These are phyloP conservation scores for Drosophila demipolita DNA, from an alignment of 2,888 invertebrate species.

Conservation along the genomic window DNA sequence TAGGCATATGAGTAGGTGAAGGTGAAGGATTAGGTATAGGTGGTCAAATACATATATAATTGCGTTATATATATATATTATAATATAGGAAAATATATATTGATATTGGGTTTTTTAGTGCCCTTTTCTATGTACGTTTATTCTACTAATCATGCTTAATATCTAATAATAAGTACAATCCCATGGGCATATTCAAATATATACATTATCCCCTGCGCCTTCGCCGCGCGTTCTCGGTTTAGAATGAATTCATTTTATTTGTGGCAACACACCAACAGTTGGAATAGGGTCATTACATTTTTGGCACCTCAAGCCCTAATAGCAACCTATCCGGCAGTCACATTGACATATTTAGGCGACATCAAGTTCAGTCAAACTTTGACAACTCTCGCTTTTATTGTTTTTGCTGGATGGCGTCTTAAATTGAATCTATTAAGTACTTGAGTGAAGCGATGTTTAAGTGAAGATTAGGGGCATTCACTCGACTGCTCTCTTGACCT, in stretches of 20 bases:
- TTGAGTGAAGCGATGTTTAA: slow-evolving; percentile 59
- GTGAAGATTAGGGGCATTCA: slow-evolving; percentile 40
- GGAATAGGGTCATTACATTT: slow-evolving; percentile 2
- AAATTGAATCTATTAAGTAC: slow-evolving; percentile 75
- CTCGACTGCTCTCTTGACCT: slow-evolving; percentile 16
- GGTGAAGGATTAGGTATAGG: too few relatives aligned
- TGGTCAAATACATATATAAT: too few relatives aligned
- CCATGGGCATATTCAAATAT: not conserved
- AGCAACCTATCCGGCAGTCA: slow-evolving; percentile 2
- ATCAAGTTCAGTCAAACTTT: slow-evolving; percentile 35
- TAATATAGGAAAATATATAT: too few relatives aligned
- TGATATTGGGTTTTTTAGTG: not conserved
- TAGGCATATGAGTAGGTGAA: not conserved
- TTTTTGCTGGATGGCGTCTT: slow-evolving; percentile 36
- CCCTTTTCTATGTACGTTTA: not conserved
- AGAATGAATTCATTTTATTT: slow-evolving; percentile 4
- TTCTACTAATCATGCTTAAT: not conserved
- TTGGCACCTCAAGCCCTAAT: slow-evolving; percentile 17
- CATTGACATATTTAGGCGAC: not conserved
- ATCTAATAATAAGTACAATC: not conserved
- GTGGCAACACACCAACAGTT: not conserved
- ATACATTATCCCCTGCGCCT: slow-evolving; percentile 4
- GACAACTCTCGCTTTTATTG: slow-evolving; percentile 65
- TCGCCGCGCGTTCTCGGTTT: slow-evolving; percentile 16
- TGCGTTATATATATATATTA: too few relatives aligned